Evolutionary conservation across 2,888 invertebrate genomes (phyloP), one percentile per base, ranked within the genome.

Genomic region (Ophioninae sp.): DNA sequence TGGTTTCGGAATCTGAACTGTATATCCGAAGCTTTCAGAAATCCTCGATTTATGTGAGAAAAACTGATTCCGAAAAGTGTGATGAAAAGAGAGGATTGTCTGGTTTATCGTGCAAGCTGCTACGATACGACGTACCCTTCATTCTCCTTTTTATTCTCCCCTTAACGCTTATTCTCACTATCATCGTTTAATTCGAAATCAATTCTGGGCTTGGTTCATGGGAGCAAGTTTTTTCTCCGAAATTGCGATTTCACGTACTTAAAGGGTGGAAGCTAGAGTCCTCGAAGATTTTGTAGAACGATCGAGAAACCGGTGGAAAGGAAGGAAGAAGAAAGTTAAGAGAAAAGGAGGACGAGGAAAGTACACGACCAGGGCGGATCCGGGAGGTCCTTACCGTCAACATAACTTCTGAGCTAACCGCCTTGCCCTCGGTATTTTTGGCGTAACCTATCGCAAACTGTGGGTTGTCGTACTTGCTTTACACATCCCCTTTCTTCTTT

Each of bases 361-460:
- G 85, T 90, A 91, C 91, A 91, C 88, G 91, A 84, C 88, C 88
- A 90, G 89, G 91, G 91, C 91, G 91, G 91, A 87, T 89, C 91
- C 87, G 77, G 82, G 79, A 87, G 87, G 89, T 88, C 88, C 88
- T 89, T 89, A 88, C 86, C 87, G 89, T 86, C 88, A 88, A 89
- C 90, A 90, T 91, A 91, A 91, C 89, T 91, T 88, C 87, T 83
- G 81, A 85, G 56, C 83, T 87, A 89, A 88, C 89, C 85, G 87
- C 87, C 86, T 88, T 85, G 84, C 81, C 82, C 74, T 65, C 77
- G 74, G 81, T 77, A 75, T 74, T 72, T 79, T 64, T 75, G 50
- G 61, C 72, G 50, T 50, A 13, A 6, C 50, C 50, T 17, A 50
- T 50, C 50, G 17, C 57, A 50, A 50, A 64, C 72, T 78, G 61